Conservation (phyloP, 2,888 invertebrate genomes). For the Pachydiplax longipennis region DNA sequence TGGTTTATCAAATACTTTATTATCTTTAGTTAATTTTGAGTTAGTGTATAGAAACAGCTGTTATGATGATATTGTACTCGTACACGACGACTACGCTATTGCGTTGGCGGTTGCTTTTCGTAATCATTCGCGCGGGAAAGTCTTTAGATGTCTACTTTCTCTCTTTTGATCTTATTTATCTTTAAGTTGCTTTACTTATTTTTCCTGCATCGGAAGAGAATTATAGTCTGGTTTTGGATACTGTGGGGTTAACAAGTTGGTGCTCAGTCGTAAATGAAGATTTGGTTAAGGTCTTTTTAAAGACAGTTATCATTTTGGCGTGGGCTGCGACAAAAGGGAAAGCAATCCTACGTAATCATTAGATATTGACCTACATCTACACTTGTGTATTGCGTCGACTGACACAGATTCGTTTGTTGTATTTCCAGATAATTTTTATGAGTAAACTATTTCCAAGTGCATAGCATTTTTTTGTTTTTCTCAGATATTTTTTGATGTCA, state of each 20-base stretch:
- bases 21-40: not conserved
- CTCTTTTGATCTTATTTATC: not conserved
- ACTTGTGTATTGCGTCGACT: not conserved
- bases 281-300: not conserved
- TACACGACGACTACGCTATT: not conserved
- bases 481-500: not conserved
- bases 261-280: no score
- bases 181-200: no score
- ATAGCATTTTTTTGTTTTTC: not conserved
- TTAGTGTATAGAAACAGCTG: not conserved
- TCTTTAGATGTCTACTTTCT: not conserved
- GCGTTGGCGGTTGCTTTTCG: conserved; percentile 37
- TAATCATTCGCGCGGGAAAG: conserved; percentile 39
- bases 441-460: not conserved
- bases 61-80: not conserved
- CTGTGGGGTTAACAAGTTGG: no score
- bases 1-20: not conserved
- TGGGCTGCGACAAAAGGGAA: not conserved
- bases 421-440: not conserved
- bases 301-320: not conserved
- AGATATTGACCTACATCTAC: not conserved
- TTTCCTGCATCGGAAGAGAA: no score
- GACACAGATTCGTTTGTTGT: not conserved
- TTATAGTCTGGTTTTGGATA: no score
- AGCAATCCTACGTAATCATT: not conserved